phyloP scores from a whole-genome alignment of 2,113 vertebrate species.

The Nothobranchius furzeri region DNA sequence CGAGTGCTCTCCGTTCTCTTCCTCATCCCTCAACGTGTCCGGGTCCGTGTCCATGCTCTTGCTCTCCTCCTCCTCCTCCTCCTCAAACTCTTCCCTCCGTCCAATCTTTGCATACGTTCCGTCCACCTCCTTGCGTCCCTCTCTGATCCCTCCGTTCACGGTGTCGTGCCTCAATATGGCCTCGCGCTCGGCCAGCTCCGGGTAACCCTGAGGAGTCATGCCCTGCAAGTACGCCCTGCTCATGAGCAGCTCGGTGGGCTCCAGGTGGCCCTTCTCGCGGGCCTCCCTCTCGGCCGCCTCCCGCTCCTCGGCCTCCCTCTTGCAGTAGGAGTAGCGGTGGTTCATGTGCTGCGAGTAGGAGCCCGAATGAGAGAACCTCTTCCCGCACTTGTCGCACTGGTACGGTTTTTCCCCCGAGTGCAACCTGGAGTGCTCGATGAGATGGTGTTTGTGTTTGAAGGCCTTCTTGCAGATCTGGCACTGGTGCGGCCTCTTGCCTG shows the following conservation, averaged over 20 bases:
- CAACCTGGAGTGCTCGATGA: slow-evolving; percentile 97
- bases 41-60: slow-evolving; percentile 99
- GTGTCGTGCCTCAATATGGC: slow-evolving; percentile 89
- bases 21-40: slow-evolving; percentile 96
- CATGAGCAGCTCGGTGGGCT: slow-evolving; percentile 97
- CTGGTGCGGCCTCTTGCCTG: slow-evolving; percentile 99
- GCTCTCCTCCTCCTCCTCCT: slow-evolving; percentile 96
- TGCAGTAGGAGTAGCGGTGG: slow-evolving; percentile 99
- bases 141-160: slow-evolving; percentile 87
- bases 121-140: slow-evolving; percentile 91
- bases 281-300: slow-evolving; percentile 96
- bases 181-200: slow-evolving; percentile 93
- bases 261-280: slow-evolving; percentile 94
- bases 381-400: slow-evolving; percentile 99
- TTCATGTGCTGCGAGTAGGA: slow-evolving; percentile 99
- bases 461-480: slow-evolving; percentile 99
- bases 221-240: slow-evolving; percentile 96
- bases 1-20: slow-evolving; percentile 96
- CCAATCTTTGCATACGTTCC: slow-evolving; percentile 91
- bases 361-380: slow-evolving; percentile 98
- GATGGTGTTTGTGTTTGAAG: slow-evolving; percentile 99
- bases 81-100: slow-evolving; percentile 93
- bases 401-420: slow-evolving; percentile 99
- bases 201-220: slow-evolving; percentile 94
- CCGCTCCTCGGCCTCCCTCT: slow-evolving; percentile 97